Conservation (phyloP, 2,888 invertebrate species). For the Keiferia lycopersicella region DNA sequence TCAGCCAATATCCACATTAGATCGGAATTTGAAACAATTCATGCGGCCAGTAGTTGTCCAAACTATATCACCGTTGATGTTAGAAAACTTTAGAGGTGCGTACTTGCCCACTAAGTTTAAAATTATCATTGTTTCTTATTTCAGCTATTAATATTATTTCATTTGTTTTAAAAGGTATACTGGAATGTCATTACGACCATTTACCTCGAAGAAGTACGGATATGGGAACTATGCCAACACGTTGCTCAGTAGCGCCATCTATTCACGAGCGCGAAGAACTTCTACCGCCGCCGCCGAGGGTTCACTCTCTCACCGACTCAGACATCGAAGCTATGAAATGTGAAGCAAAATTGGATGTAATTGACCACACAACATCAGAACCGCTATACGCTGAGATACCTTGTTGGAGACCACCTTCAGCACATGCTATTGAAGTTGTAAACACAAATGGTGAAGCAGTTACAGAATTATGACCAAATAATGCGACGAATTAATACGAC, state of each 20-base stretch:
- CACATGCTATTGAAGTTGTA: constrained; percentile 69
- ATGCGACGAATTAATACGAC: background rate
- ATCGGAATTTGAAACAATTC: constrained; percentile 74
- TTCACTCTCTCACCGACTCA: constrained; percentile 61
- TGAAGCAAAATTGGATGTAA: constrained; percentile 68
- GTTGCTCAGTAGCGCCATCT: constrained; percentile 65
- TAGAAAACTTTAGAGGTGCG: constrained; percentile 81
- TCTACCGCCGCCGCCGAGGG: constrained; percentile 42
- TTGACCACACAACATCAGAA: constrained; percentile 73
- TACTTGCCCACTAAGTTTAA: background rate
- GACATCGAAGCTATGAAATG: constrained; percentile 72
- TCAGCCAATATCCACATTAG: constrained; percentile 74
- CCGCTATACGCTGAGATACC: constrained; percentile 87
- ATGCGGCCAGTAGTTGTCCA: constrained; percentile 77
- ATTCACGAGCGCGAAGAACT: constrained; percentile 52
- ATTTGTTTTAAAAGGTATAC: constrained; percentile 59
- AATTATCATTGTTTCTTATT: background rate
- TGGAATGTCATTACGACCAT: constrained; percentile 85
- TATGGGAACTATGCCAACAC: constrained; percentile 51
- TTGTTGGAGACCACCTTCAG: constrained; percentile 74
- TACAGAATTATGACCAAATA: constrained; percentile 71
- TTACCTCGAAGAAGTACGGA: constrained; percentile 71
- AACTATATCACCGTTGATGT: constrained; percentile 75
- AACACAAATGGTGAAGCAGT: constrained; percentile 75
- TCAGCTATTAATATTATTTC: background rate